Evolutionary conservation across 2,113 vertebrate genomes (phyloP).

Genomic region (Mus spicilegus): DNA sequence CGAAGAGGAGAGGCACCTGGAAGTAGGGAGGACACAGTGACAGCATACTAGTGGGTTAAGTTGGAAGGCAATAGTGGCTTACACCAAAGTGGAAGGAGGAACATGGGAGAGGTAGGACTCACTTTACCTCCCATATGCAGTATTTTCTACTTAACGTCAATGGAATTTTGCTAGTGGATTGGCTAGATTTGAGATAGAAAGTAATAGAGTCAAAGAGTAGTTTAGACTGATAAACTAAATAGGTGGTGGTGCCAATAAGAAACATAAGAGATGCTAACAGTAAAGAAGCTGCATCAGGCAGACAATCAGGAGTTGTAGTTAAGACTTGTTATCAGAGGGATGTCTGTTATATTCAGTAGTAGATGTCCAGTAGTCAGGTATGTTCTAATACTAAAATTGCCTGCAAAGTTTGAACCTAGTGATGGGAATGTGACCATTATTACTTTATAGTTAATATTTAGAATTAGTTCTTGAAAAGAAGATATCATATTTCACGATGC

Average conservation of each 20-base stretch:
- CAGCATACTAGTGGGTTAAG: too few species aligned
- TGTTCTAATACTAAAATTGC: neutral
- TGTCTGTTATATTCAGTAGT: neutral
- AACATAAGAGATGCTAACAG: neutral
- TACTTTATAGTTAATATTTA: neutral
- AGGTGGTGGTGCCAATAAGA: neutral
- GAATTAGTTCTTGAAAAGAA: neutral
- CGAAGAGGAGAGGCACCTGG: neutral
- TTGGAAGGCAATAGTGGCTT: neutral
- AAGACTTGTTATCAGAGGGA: neutral
- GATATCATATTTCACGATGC: neutral
- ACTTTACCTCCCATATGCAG: neutral
- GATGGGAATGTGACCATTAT: neutral
- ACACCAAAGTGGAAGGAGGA: neutral
- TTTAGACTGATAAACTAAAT: neutral
- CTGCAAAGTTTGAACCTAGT: neutral
- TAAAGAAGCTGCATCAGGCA: fast-evolving
- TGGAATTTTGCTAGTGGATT: neutral
- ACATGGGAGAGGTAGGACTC: neutral
- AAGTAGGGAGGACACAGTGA: neutral
- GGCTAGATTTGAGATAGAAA: neutral
- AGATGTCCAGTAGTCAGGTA: neutral
- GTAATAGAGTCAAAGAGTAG: neutral
- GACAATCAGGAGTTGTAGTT: neutral
- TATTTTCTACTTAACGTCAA: neutral